These are phyloP conservation scores for Drosophila prolongata DNA, from an alignment of 2,888 invertebrate genomes.

Conservation along the genomic window DNA sequence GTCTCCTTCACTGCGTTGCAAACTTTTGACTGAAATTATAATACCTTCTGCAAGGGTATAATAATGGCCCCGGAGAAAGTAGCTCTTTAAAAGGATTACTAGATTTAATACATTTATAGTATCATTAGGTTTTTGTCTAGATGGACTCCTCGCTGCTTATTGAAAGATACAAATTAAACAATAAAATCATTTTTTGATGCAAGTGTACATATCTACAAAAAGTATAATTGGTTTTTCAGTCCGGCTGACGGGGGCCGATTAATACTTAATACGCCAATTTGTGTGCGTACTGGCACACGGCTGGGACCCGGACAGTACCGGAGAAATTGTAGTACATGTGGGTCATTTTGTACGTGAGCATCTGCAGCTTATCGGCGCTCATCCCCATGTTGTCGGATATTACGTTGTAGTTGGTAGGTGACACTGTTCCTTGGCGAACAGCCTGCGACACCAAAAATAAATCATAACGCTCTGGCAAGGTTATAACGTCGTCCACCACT, in stretches of 20 bases:
- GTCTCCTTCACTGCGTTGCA: no score
- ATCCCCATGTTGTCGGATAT: conserved; percentile 90
- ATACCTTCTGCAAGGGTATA: no score
- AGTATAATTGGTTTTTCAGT: conserved; percentile 88
- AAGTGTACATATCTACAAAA: conserved; percentile 85
- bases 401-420: conserved; percentile 96
- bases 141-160: no score
- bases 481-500: conserved; percentile 93
- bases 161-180: no score
- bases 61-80: no score
- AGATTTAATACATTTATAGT: no score
- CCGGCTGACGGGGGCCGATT: conserved; percentile 88
- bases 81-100: no score
- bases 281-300: conserved; percentile 97
- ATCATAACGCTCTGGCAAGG: conserved; percentile 93
- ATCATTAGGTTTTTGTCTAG: no score
- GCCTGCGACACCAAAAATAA: conserved; percentile 95
- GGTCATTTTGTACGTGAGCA: conserved; percentile 92
- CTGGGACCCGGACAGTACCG: conserved; percentile 93
- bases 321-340: conserved; percentile 98
- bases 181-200: no score
- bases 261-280: conserved; percentile 94
- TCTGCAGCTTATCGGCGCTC: conserved; percentile 90
- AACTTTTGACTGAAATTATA: no score
- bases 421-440: conserved; percentile 94